Evolutionary conservation across 2,888 invertebrate genomes (phyloP), one percentile per base, ranked within the genome.

Genomic region (Gymnoscelis rufifasciata): DNA sequence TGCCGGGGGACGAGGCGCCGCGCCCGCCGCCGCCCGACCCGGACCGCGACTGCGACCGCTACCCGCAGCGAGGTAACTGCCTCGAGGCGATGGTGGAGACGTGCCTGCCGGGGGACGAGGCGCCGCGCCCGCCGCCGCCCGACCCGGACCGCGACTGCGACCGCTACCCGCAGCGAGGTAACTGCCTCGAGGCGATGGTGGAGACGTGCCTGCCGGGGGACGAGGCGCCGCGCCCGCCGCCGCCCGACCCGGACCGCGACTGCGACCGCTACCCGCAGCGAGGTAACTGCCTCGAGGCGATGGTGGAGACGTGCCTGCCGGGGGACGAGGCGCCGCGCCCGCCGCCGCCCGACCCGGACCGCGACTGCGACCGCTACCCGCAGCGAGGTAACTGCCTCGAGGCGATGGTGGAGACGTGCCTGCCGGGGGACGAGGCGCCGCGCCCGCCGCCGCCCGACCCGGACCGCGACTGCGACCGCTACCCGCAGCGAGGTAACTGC

Each of bases 41-140:
- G 4, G 77, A 80, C 54, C 63, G 35, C 3, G 35, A 68, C 0
- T 68, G 66, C 10, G 70, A 72, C 0, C 19, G 35, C 6, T 19
- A 19, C 10, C n/a, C 19, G 3, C 35, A 15, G 19, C 15, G 35
- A 11, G 3, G 26, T 26, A 98, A 98, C 89, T 98, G 97, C 73
- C 87, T 99, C 60, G 97, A 98, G 81, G 96, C 97, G 4, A 97
- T 99, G 97, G 97, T 98, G 43, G 98, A 98, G 87, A 97, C 97
- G 0, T 97, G 97, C 76, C 89, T 98, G 63, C 97, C 97, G 0
- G 92, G 93, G 0, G 78, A 68, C 0, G 83, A 78, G 0, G 56
- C 52, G 13, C 58, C 69, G 0, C 53, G 76, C 4, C 72, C 76
- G 0, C 78, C 80, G 23, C 83, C 83, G 0, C 81, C 83, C 0